Evolutionary conservation across 1,140 invertebrate genomes (phyloP), one percentile per base, ranked within the genome.

Genomic region (Tetragnatha versicolor): DNA sequence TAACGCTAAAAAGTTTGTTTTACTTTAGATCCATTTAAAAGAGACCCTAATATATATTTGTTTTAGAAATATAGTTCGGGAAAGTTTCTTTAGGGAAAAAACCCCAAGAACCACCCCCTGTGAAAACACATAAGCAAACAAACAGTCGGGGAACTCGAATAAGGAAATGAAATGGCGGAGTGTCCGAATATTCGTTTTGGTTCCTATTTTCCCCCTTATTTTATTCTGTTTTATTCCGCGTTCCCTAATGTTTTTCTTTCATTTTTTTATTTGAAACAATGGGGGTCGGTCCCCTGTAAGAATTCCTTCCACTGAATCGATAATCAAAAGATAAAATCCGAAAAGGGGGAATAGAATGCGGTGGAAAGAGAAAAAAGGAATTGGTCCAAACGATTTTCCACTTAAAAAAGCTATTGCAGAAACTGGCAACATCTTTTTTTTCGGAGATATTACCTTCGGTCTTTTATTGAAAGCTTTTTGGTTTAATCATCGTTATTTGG

Each of bases 401-500:
- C 63, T 49, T 39, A 47, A 68, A 39, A 33, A 49, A 49, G 37
- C 27, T 31, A 49, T 25, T 25, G 5, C 33, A 7, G 10, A 20
- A 68, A 68, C 39, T 68, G 39, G 14, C n/a, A 45, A 49, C 39
- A 20, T 47, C 29, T 49, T 68, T 47, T 45, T 29, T 49, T 66
- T 7, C n/a, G n/a, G n/a, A n/a, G n/a, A n/a, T n/a, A n/a, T n/a
- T 49, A 47, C 33, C 49, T 49, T 66, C 33, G 4, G 9, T 5
- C 35, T 66, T 68, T 68, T 31, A 68, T 68, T 68, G 63, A 68
- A 68, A 49, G 63, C 63, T 68, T 68, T 68, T 68, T n/a, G 63
- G 63, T 68, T 68, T 68, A 68, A 68, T 68, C 63, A 68, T 68
- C 63, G 63, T 68, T 68, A 68, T 68, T 68, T 68, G 63, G 39